These are phyloP conservation scores for Stegodyphus mimosarum DNA, from an alignment of 1,140 invertebrate genomes.

Conservation along the genomic window DNA sequence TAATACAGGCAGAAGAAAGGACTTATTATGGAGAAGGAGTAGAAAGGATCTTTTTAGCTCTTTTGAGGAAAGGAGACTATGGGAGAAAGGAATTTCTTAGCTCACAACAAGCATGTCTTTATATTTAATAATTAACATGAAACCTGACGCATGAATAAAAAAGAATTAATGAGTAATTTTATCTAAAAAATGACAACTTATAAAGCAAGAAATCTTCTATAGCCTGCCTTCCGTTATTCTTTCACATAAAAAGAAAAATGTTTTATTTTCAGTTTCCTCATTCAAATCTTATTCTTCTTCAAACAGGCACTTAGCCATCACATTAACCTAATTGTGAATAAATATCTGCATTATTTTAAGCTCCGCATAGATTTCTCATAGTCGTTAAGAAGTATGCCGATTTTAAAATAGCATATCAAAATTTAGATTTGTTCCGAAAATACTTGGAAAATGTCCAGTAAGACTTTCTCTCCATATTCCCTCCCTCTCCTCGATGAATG, in stretches of 20 bases:
- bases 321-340: conserved; percentile 34
- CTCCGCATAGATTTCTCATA: conserved; percentile 17
- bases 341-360: conserved; percentile 46
- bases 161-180: no score
- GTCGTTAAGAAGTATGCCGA: background rate
- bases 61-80: no score
- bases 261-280: background rate
- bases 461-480: background rate
- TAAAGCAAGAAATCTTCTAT: no score
- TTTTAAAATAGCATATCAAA: conserved; percentile 55
- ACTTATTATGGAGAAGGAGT: no score
- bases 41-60: no score
- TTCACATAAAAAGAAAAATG: background rate
- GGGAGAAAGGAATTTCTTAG: no score
- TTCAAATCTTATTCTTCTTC: background rate
- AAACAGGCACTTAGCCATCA: conserved; percentile 14
- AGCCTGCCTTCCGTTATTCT: background rate
- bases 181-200: no score
- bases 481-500: conserved; percentile 28
- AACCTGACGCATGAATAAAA: no score
- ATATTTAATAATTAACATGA: no score
- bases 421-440: conserved; percentile 33
- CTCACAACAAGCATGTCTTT: no score
- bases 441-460: conserved; percentile 33
- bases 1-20: no score